phyloP scores from a whole-genome alignment of 23 tunicate genomes.

The Oikopleura albicans region DNA sequence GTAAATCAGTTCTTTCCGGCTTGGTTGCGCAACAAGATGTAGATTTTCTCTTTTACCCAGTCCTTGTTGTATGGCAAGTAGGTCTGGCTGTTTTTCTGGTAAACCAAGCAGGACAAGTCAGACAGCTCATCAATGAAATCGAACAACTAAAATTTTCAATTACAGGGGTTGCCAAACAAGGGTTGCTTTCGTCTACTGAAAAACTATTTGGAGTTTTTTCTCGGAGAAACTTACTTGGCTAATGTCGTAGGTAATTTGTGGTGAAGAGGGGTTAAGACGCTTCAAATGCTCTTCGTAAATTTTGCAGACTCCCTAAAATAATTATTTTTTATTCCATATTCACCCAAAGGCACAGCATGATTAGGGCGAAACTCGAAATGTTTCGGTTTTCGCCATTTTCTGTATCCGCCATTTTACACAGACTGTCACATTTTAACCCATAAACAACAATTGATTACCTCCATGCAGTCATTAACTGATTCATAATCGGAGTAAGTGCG shows the following conservation, averaged over 20 bases:
- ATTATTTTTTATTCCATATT: background rate
- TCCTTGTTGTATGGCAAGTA: conserved; percentile 66
- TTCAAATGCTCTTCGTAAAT: conserved; percentile 80
- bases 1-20: conserved; percentile 28
- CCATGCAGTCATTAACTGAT: conserved; percentile 97
- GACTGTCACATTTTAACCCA: too few relatives aligned
- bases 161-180: too few relatives aligned
- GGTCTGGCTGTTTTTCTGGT: conserved; percentile 41
- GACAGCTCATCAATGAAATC: conserved; percentile 73
- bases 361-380: too few relatives aligned
- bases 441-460: conserved; percentile 24
- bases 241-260: conserved; percentile 70
- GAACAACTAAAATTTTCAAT: conserved; percentile 34
- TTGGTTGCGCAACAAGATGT: conserved; percentile 65
- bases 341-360: too few relatives aligned
- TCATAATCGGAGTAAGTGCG: conserved; percentile 96
- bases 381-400: too few relatives aligned
- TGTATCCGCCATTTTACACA: too few relatives aligned
- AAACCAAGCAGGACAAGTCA: conserved; percentile 62
- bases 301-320: conserved; percentile 56
- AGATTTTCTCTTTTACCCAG: conserved; percentile 84
- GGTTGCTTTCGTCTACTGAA: too few relatives aligned
- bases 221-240: conserved; percentile 34
- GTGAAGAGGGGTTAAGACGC: conserved; percentile 50
- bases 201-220: too few relatives aligned